Conservation (phyloP, 2,888 invertebrate species). For the Congeria kusceri region DNA sequence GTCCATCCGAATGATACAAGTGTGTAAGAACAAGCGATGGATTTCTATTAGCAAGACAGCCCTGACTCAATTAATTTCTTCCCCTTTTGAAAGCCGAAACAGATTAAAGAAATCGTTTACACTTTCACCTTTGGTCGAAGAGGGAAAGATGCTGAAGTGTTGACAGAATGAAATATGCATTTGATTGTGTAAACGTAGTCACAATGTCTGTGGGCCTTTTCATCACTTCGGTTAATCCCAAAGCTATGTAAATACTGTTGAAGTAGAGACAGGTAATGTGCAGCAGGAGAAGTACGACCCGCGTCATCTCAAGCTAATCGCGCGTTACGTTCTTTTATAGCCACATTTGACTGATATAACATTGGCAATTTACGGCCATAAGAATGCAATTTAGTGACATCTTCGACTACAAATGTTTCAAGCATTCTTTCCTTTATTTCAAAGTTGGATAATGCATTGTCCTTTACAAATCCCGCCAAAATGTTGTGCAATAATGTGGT, state of each 20-base stretch:
- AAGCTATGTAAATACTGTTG: background rate
- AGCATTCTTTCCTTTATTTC: no score
- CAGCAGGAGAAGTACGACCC: no score
- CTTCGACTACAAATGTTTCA: no score
- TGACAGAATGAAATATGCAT: slow-evolving; percentile 46
- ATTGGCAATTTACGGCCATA: no score
- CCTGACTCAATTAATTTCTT: slow-evolving; percentile 63
- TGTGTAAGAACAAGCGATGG: slow-evolving; percentile 41
- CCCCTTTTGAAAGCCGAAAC: slow-evolving; percentile 58
- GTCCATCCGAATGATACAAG: slow-evolving; percentile 27
- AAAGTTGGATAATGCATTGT: no score
- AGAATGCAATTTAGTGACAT: no score
- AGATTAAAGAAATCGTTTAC: slow-evolving; percentile 53
- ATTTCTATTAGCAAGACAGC: slow-evolving; percentile 28
- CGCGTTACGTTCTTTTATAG: no score
- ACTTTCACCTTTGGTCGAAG: slow-evolving; percentile 49
- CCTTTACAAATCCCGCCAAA: no score
- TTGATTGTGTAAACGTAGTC: slow-evolving; percentile 70
- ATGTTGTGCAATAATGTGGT: no score
- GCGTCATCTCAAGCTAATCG: no score
- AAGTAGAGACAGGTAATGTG: no score
- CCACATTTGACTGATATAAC: no score
- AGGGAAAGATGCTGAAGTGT: slow-evolving; percentile 55
- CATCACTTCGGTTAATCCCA: slow-evolving; percentile 67
- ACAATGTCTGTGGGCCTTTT: slow-evolving; percentile 68